A percentile compares a stretch with the other conserved stretches of the same genome.
These are phyloP conservation scores for Bombus waltoni DNA, from an alignment of 1,140 invertebrate species.

Conservation along the genomic window DNA sequence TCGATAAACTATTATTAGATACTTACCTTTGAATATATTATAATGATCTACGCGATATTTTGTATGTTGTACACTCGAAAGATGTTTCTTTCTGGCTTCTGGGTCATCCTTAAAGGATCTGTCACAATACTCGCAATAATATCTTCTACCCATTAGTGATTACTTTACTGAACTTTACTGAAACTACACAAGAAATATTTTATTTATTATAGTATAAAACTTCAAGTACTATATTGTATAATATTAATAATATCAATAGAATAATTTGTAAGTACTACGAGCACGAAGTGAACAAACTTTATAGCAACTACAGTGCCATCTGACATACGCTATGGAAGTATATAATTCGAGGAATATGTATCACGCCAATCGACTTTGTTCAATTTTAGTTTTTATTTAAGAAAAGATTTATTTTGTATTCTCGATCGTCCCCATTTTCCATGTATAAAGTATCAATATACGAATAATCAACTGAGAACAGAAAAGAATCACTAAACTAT, in stretches of 20 bases:
- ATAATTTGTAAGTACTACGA: not conserved
- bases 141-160: conserved; percentile 83
- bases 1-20: not conserved
- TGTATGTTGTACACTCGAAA: conserved; percentile 85
- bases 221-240: not conserved
- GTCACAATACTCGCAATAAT: conserved; percentile 88
- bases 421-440: not conserved
- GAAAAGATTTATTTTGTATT: not conserved
- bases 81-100: conserved; percentile 86
- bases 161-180: not conserved
- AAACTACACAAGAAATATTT: too few relatives aligned
- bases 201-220: not conserved
- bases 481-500: not conserved
- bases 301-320: conserved; percentile 9
- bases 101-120: conserved; percentile 86
- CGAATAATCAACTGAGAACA: not conserved
- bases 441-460: not conserved
- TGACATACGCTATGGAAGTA: not conserved
- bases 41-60: conserved; percentile 86
- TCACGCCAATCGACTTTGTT: not conserved
- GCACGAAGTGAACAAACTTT: not conserved
- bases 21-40: conserved; percentile 84
- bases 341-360: not conserved
- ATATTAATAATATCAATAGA: not conserved
- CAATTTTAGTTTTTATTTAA: not conserved